Evolutionary conservation across 2,797 vertebrate genomes (phyloP).

Genomic region (Acanthopagrus latus): DNA sequence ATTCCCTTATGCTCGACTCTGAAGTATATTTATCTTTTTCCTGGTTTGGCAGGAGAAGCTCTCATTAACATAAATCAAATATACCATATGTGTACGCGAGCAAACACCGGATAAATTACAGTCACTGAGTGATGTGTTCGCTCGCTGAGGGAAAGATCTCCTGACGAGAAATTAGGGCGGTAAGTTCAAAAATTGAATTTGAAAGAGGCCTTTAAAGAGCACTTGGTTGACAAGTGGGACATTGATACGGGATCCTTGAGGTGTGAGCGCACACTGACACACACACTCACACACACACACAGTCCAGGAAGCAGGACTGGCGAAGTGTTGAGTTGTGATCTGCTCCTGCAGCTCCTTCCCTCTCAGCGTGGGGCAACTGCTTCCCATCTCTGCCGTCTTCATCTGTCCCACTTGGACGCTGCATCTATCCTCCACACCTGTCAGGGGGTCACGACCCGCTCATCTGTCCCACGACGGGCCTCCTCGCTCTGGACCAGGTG

Average conservation of each 20-base stretch:
- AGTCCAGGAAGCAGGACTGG: conserved; percentile 41
- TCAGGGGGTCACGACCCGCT: conserved; percentile 56
- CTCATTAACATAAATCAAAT: conserved; percentile 66
- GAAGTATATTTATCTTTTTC: conserved; percentile 67
- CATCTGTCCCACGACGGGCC: conserved; percentile 37
- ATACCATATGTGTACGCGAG: conserved; percentile 40
- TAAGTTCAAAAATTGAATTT: conserved; percentile 28
- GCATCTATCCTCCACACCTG: conserved; percentile 74
- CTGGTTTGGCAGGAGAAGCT: conserved; percentile 54
- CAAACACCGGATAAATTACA: conserved; percentile 57
- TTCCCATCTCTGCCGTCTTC: conserved; percentile 53
- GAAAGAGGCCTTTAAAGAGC: conserved; percentile 32
- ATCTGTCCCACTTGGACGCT: conserved; percentile 48
- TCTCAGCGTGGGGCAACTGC: conserved; percentile 18
- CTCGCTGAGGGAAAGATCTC: conserved; percentile 31
- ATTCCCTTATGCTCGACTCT: conserved; percentile 35
- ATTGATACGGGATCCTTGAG: conserved; percentile 31
- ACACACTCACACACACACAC: conserved; percentile 20
- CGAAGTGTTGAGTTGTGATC: conserved; percentile 64
- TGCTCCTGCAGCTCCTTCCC: conserved; percentile 38
- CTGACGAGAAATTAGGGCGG: conserved; percentile 23
- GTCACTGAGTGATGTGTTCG: conserved; percentile 51
- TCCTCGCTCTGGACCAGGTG: conserved; percentile 50
- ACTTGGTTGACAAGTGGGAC: conserved; percentile 24
- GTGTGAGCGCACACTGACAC: conserved; percentile 9